These are phyloP conservation scores for Margarornis squamiger DNA, from an alignment of 2,797 vertebrate species.

Conservation along the genomic window DNA sequence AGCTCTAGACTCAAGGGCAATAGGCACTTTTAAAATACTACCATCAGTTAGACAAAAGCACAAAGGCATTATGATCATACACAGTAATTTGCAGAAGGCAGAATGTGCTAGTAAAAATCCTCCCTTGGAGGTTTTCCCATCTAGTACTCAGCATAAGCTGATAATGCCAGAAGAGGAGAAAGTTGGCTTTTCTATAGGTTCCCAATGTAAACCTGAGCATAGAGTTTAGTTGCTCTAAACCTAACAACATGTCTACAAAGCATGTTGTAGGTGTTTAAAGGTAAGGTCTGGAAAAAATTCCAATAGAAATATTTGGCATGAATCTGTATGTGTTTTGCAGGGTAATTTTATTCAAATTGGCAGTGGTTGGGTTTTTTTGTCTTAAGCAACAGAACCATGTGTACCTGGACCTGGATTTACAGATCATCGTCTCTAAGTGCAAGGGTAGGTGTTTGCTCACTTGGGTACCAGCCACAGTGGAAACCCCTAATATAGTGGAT, in stretches of 20 bases:
- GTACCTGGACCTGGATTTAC: background rate
- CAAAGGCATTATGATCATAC: background rate
- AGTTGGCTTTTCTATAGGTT: background rate
- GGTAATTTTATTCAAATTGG: background rate
- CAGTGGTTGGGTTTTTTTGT: background rate
- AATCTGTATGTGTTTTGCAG: background rate
- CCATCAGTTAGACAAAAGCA: background rate
- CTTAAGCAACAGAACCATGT: background rate
- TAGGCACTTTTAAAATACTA: conserved; percentile 12
- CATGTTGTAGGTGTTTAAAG: background rate
- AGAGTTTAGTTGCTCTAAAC: background rate
- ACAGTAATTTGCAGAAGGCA: conserved; percentile 40
- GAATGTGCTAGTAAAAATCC: conserved; percentile 30
- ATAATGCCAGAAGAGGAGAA: background rate
- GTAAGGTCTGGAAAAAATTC: background rate
- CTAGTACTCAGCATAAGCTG: background rate
- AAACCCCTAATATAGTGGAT: background rate
- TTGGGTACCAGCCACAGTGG: background rate
- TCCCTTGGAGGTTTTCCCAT: background rate
- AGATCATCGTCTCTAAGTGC: background rate
- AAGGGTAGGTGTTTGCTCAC: background rate
- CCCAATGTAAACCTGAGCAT: background rate
- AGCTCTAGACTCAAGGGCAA: conserved; percentile 13
- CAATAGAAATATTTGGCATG: background rate
- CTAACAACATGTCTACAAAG: background rate